Conservation (phyloP, 2,888 invertebrate species). For the Torymus auratus region DNA sequence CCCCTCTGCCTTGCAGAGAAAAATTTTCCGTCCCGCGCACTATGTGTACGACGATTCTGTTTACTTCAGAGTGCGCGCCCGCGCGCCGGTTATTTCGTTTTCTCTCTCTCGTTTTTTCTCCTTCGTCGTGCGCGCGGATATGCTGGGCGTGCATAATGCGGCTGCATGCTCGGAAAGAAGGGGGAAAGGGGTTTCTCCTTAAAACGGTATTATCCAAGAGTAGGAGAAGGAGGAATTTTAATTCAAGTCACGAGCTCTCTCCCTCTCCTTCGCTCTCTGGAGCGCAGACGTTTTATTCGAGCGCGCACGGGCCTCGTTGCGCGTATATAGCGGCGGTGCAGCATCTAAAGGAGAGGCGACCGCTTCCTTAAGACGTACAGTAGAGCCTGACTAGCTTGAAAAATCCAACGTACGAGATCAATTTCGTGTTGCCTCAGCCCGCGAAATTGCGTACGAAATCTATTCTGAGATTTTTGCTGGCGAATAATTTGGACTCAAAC, state of each 20-base stretch:
- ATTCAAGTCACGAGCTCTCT: conserved; percentile 51
- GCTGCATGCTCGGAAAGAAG: too few species aligned
- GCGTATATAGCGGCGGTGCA: too few species aligned
- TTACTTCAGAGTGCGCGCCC: not conserved
- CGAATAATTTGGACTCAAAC: not conserved
- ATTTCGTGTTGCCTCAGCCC: conserved; percentile 24
- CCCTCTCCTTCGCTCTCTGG: too few species aligned
- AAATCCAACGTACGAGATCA: conserved; percentile 35
- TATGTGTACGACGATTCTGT: conserved; percentile 16
- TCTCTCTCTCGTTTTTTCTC: not conserved
- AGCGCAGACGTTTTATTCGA: conserved; percentile 34
- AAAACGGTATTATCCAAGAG: conserved; percentile 39
- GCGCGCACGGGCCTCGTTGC: not conserved
- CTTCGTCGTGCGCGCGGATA: not conserved
- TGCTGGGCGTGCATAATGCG: too few species aligned
- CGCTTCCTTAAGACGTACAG: not conserved
- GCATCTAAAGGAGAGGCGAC: not conserved
- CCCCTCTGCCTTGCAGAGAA: not conserved
- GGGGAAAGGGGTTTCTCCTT: not conserved
- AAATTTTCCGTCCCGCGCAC: conserved; percentile 1
- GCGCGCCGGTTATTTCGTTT: conserved; percentile 3
- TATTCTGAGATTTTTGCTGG: not conserved
- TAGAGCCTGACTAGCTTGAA: conserved; percentile 19
- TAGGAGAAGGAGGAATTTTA: conserved; percentile 48
- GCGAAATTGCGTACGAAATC: conserved; percentile 15